A percentile compares a stretch with the other conserved stretches of the same genome.
Conservation (phyloP, 2,888 invertebrate genomes). For the Amphimallon solstitiale region DNA sequence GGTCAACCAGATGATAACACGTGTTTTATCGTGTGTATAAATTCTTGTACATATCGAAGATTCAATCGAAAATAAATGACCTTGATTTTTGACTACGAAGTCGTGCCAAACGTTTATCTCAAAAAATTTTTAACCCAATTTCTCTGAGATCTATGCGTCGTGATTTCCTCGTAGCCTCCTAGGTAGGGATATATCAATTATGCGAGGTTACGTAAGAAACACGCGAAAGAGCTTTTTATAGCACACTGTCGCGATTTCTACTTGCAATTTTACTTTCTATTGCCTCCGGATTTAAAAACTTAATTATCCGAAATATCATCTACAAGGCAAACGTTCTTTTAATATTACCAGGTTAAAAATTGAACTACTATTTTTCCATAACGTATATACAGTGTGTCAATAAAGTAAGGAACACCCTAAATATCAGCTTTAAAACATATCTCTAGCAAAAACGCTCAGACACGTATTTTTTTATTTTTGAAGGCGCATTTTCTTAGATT, state of each 20-base stretch:
- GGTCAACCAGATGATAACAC: slow-evolving; percentile 33
- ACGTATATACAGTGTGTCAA: no score
- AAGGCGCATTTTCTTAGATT: no score
- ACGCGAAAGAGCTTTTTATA: slow-evolving; percentile 27
- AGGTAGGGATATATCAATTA: not conserved
- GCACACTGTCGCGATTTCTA: slow-evolving; percentile 9
- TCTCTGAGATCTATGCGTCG: slow-evolving; percentile 6
- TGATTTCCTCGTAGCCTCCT: slow-evolving; percentile 12
- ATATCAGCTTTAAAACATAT: no score
- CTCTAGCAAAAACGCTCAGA: no score
- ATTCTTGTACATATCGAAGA: slow-evolving; percentile 11
- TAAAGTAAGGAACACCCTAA: no score
- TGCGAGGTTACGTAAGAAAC: slow-evolving; percentile 9
- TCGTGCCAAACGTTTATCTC: slow-evolving; percentile 19
- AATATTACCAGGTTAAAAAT: no score
- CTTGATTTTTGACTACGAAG: slow-evolving; percentile 23
- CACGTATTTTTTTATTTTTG: no score
- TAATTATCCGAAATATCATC: not conserved
- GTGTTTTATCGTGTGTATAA: slow-evolving; percentile 16
- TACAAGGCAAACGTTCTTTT: no score
- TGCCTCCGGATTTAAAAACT: slow-evolving; percentile 6
- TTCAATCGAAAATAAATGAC: slow-evolving; percentile 16
- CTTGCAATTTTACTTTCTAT: slow-evolving; percentile 27
- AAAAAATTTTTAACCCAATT: slow-evolving; percentile 18
- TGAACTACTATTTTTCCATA: no score